Percentiles rank a stretch among this genome's conserved stretches.
These are phyloP conservation scores for Lasioglossum baleicum DNA, from an alignment of 1,140 invertebrate species.

Conservation along the genomic window DNA sequence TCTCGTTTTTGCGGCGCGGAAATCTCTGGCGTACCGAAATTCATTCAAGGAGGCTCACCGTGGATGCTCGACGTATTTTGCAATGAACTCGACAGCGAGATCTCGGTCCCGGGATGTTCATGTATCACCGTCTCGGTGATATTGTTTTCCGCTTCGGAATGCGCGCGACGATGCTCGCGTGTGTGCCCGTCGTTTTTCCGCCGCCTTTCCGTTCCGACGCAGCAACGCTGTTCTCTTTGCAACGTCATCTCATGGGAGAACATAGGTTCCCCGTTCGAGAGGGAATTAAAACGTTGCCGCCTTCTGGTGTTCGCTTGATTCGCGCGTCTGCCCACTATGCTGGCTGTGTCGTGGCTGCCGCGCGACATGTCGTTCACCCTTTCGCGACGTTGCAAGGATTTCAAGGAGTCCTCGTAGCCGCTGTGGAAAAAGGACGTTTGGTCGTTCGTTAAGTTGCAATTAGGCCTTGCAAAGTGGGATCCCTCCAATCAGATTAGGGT, in stretches of 20 bases:
- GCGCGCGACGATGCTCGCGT: slow-evolving; percentile 56
- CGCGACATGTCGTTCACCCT: slow-evolving; percentile 55
- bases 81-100: slow-evolving; percentile 43
- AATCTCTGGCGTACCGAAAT: not conserved
- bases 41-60: slow-evolving; percentile 33
- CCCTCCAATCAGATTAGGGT: too few species aligned
- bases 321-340: slow-evolving; percentile 48
- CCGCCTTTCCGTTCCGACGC: slow-evolving; percentile 54
- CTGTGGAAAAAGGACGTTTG: slow-evolving; percentile 53
- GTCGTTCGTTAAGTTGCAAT: too few species aligned
- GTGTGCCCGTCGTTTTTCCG: slow-evolving; percentile 38
- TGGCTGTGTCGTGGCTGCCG: slow-evolving; percentile 55
- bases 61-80: slow-evolving; percentile 56
- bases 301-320: slow-evolving; percentile 51
- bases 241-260: slow-evolving; percentile 66
- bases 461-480: too few species aligned
- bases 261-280: slow-evolving; percentile 65
- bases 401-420: slow-evolving; percentile 76
- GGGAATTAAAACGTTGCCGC: slow-evolving; percentile 68
- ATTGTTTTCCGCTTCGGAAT: slow-evolving; percentile 69
- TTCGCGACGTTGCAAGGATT: slow-evolving; percentile 71
- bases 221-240: slow-evolving; percentile 57
- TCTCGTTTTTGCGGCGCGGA: too few species aligned
- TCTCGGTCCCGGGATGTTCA: slow-evolving; percentile 61
- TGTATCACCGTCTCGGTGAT: slow-evolving; percentile 72